A percentile compares a stretch with the other conserved stretches of the same genome.
Evolutionary conservation across 2,797 vertebrate genomes (phyloP).

Genomic region (Characodon lateralis): DNA sequence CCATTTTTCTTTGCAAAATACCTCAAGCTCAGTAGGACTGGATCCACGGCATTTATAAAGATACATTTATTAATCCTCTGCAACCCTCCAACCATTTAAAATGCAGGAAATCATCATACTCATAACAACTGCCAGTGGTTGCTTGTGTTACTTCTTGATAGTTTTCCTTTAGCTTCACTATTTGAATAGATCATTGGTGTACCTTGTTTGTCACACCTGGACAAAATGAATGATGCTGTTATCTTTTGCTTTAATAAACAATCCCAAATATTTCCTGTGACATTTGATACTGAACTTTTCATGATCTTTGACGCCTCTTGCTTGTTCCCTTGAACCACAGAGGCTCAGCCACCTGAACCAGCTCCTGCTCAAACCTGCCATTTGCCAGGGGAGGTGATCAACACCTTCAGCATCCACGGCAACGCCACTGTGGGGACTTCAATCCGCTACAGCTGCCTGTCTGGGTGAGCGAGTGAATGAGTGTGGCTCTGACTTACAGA

Average conservation of each 20-base stretch:
- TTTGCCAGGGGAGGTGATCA: conserved; percentile 70
- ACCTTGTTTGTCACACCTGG: background rate
- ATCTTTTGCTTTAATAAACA: background rate
- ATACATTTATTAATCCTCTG: background rate
- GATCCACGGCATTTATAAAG: background rate
- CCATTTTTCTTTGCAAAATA: background rate
- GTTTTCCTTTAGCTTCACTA: background rate
- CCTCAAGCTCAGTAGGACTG: background rate
- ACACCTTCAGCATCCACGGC: conserved; percentile 74
- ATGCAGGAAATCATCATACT: background rate
- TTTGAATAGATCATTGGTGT: background rate
- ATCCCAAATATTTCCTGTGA: background rate
- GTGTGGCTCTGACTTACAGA: conserved; percentile 53
- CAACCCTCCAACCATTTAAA: background rate
- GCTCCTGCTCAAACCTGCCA: conserved; percentile 55
- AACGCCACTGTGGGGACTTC: conserved; percentile 64
- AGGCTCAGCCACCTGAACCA: conserved; percentile 25
- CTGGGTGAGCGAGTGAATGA: conserved; percentile 85
- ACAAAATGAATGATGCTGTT: background rate
- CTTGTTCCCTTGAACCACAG: conserved; percentile 42
- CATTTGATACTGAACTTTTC: background rate
- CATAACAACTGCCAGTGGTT: background rate
- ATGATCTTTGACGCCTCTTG: background rate
- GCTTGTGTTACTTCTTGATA: background rate
- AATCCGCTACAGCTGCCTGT: conserved; percentile 80